phyloP scores from a whole-genome alignment of 1,140 invertebrate species.

The Drosophila auraria region DNA sequence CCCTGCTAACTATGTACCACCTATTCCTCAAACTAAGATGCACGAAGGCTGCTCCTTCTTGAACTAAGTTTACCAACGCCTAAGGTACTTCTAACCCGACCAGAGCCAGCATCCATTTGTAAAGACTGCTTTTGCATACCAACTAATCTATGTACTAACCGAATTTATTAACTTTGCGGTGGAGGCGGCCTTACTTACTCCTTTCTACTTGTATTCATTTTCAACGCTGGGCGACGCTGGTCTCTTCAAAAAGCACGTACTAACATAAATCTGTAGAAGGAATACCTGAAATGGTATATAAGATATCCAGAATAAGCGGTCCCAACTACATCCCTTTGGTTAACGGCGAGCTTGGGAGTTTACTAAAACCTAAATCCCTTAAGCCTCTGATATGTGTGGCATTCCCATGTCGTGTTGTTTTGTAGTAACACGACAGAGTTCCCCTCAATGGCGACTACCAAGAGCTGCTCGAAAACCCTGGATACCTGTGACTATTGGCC shows the following conservation, averaged over 20 bases:
- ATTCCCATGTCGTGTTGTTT: constrained; percentile 25
- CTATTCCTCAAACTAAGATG: constrained; percentile 21
- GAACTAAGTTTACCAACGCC: constrained; percentile 16
- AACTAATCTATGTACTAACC: constrained; percentile 41
- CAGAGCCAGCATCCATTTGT: constrained; percentile 18
- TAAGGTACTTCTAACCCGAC: constrained; percentile 39
- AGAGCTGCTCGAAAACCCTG: constrained; percentile 60
- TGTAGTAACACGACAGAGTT: constrained; percentile 30
- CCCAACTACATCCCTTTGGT: neutral
- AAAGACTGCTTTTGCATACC: constrained; percentile 52
- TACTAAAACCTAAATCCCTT: constrained; percentile 1
- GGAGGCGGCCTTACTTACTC: constrained; percentile 17
- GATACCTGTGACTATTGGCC: constrained; percentile 79
- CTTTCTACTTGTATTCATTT: constrained; percentile 1
- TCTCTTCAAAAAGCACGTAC: constrained; percentile 6
- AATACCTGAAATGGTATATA: neutral
- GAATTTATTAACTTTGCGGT: constrained; percentile 28
- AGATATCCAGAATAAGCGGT: neutral
- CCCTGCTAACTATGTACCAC: constrained; percentile 27
- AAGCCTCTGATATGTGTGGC: neutral
- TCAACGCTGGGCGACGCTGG: neutral
- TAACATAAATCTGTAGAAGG: constrained; percentile 23
- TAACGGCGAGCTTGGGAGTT: neutral
- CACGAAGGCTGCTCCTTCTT: constrained; percentile 7
- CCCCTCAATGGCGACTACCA: constrained; percentile 39